Percentiles rank a stretch among this genome's conserved stretches.
These are phyloP conservation scores for Globicephala melas DNA, from an alignment of 2,113 vertebrate genomes.

Conservation along the genomic window DNA sequence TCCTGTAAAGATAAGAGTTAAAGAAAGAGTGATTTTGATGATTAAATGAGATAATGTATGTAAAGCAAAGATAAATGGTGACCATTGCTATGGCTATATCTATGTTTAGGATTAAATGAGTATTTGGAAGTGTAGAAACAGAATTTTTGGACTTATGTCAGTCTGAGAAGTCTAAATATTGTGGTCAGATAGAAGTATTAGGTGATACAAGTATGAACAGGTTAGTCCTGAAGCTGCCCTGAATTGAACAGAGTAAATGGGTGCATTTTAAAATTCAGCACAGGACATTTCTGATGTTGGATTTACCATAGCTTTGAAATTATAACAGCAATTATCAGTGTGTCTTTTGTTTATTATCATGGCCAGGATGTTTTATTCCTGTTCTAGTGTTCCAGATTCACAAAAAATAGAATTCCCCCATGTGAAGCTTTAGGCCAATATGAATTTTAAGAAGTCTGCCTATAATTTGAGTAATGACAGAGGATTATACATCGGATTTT, in stretches of 20 bases:
- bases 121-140: not conserved
- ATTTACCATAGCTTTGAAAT: not conserved
- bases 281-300: not conserved
- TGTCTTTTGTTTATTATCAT: not conserved
- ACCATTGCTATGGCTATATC: not conserved
- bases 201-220: not conserved
- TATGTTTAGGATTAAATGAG: not conserved
- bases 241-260: not conserved
- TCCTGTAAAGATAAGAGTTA: not conserved
- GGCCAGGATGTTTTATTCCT: not conserved
- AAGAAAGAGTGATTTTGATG: not conserved
- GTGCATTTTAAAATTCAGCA: not conserved
- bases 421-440: not conserved
- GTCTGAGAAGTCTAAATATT: not conserved
- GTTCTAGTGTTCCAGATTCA: not conserved
- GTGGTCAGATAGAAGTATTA: not conserved
- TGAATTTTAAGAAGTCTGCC: constrained; percentile 2
- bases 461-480: constrained; percentile 9
- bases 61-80: not conserved
- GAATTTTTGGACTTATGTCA: not conserved
- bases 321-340: not conserved
- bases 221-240: not conserved
- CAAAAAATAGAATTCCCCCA: not conserved
- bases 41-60: not conserved
- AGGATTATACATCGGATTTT: not conserved